These are phyloP conservation scores for Onychostruthus taczanowskii DNA, from an alignment of 2,113 vertebrate species.

Conservation along the genomic window DNA sequence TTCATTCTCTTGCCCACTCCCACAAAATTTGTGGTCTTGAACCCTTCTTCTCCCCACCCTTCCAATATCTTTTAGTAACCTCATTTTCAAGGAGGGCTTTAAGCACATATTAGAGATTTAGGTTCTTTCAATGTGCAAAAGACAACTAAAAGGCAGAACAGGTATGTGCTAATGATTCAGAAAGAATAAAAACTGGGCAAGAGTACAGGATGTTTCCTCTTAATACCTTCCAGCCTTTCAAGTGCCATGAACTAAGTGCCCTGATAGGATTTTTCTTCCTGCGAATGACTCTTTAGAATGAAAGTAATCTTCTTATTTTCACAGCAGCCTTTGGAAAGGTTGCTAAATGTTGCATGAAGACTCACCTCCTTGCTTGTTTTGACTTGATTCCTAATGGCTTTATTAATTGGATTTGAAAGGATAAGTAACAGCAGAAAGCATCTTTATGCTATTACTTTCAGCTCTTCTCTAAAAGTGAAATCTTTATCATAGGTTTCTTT, in stretches of 20 bases:
- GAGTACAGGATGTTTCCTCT: neutral
- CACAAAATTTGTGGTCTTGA: neutral
- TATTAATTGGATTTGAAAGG: neutral
- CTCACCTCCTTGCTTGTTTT: neutral
- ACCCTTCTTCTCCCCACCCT: fast-evolving
- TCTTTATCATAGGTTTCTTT: neutral
- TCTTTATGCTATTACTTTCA: neutral
- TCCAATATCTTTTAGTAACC: neutral
- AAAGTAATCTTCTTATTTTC: neutral
- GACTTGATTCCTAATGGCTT: neutral
- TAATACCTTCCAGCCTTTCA: neutral
- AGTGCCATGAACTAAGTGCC: neutral
- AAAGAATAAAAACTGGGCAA: neutral
- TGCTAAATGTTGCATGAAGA: neutral
- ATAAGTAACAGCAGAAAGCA: neutral
- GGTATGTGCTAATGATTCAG: neutral
- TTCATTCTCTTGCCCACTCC: fast-evolving
- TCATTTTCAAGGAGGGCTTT: neutral
- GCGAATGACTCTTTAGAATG: neutral
- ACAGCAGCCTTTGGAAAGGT: neutral
- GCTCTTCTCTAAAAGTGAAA: neutral
- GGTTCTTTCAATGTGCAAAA: neutral
- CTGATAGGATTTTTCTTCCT: neutral
- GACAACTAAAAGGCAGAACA: neutral
- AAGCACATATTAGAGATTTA: neutral